These are phyloP conservation scores for Trematomus loennbergii DNA, from an alignment of 2,113 vertebrate genomes.

Conservation along the genomic window DNA sequence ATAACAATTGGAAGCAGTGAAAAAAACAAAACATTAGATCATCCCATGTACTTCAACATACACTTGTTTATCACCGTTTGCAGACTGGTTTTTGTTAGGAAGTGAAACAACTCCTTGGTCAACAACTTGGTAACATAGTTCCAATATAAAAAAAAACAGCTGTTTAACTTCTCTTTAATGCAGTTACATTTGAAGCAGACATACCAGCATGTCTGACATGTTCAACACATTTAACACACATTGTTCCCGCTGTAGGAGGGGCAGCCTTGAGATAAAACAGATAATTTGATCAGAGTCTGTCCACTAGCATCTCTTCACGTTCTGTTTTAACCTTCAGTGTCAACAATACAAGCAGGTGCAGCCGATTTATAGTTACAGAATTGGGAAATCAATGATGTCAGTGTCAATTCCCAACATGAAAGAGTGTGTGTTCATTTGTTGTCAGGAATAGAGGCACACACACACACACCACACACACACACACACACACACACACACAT, in stretches of 20 bases:
- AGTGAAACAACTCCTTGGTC: too few species aligned
- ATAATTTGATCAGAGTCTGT: background rate
- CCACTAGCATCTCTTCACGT: background rate
- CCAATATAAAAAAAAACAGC: background rate
- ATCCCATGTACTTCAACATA: too few species aligned
- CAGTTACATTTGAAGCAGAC: background rate
- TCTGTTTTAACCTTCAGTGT: background rate
- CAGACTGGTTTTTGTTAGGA: too few species aligned
- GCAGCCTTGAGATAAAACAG: background rate
- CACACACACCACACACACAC: too few species aligned
- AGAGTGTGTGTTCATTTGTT: constrained; percentile 2
- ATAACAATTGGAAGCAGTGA: too few species aligned
- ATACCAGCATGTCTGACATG: background rate
- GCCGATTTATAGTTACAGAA: background rate
- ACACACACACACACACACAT: background rate
- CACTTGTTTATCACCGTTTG: too few species aligned
- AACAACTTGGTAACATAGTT: background rate
- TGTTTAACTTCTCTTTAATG: constrained; percentile 8
- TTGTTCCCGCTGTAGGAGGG: background rate
- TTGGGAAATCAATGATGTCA: background rate
- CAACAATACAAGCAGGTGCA: background rate
- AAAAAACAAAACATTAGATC: too few species aligned
- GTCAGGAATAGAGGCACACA: constrained; percentile 6
- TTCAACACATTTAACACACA: background rate
- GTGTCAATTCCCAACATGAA: constrained; percentile 7